Base-by-base conservation (phyloP, 2,888 invertebrate genomes). In the Gandaritis pyraliata region DNA sequence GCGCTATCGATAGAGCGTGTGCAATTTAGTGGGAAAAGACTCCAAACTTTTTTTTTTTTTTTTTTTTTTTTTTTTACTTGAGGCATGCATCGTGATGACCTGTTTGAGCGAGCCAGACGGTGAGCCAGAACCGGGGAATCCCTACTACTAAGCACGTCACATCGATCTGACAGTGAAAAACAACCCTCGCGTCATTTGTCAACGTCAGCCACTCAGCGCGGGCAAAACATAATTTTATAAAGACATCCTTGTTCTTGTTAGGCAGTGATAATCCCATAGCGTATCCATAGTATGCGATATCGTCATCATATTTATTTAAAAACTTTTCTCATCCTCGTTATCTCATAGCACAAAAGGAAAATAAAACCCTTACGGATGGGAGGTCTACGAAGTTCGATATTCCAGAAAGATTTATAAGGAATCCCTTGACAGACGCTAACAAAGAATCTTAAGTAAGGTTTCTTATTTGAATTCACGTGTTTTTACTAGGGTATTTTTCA, bases 101-200 rank as follows among this genome's bases (percentile, higher is more conserved):
- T 29, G 6, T 29, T 29, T 29, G 4, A 29, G 6, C 29, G 29
- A 29, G 4, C 29, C 6, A 6, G 6, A 6, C 4, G 4, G 29
- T 29, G 29, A 29, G 29, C 29, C 83, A 81, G 79, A 82, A 82
- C 81, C 79, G 80, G 81, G 83, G 85, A 81, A 84, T 29, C 29
- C 29, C 29, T 29, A 29, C 29, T 29, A 29, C 29, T 29, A 84
- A 86, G 87, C 86, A 85, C 86, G 84, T 87, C 90, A 88, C 87
- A 87, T 88, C 88, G 87, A 88, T 87, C 85, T 86, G 88, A 88
- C 89, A 89, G 87, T 87, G 87, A 88, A 88, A 88, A 89, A 88
- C 89, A 90, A 77, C 85, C 84, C 80, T 76, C 82, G 78, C 77
- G 82, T 90, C 89, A 88, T 90, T 89, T 90, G 86, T 90, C 90